Percentiles rank a stretch among this genome's conserved stretches.
Conservation (phyloP, 2,888 invertebrate species). For the Elysia crispata region DNA sequence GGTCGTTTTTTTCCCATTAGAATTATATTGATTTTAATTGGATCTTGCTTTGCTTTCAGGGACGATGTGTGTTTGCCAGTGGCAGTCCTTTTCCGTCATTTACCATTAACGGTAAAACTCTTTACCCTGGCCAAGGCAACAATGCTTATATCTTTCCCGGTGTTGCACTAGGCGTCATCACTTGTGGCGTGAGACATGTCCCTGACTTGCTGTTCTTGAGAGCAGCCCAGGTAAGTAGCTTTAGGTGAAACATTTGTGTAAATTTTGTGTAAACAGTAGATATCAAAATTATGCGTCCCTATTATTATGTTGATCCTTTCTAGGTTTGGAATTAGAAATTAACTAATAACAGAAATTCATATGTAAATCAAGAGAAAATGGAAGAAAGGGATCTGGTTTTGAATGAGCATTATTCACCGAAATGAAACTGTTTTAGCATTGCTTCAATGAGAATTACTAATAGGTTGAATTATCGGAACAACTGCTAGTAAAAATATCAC, state of each 20-base stretch:
- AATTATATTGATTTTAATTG: too few relatives aligned
- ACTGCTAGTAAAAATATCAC: too few relatives aligned
- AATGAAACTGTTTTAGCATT: too few relatives aligned
- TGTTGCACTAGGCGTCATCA: conserved; percentile 92
- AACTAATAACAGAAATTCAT: too few relatives aligned
- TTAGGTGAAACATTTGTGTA: not conserved
- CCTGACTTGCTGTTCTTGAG: conserved; percentile 95
- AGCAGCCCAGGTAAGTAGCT: conserved; percentile 87
- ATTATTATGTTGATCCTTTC: not conserved
- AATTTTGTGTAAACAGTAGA: not conserved
- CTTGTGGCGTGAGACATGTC: conserved; percentile 94
- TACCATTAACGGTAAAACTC: conserved; percentile 86
- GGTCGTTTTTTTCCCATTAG: too few relatives aligned
- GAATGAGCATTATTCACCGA: too few relatives aligned
- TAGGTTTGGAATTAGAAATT: too few relatives aligned
- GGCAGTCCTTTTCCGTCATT: conserved; percentile 97
- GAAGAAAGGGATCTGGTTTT: too few relatives aligned
- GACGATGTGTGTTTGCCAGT: conserved; percentile 94
- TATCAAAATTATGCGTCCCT: not conserved
- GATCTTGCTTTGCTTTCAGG: conserved; percentile 83
- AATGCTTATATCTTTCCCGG: conserved; percentile 85
- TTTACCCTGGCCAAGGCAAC: conserved; percentile 92
- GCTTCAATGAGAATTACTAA: too few relatives aligned
- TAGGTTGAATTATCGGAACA: too few relatives aligned
- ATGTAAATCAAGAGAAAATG: too few relatives aligned